phyloP scores from a whole-genome alignment of 2,113 vertebrate species.

The Perca flavescens region DNA sequence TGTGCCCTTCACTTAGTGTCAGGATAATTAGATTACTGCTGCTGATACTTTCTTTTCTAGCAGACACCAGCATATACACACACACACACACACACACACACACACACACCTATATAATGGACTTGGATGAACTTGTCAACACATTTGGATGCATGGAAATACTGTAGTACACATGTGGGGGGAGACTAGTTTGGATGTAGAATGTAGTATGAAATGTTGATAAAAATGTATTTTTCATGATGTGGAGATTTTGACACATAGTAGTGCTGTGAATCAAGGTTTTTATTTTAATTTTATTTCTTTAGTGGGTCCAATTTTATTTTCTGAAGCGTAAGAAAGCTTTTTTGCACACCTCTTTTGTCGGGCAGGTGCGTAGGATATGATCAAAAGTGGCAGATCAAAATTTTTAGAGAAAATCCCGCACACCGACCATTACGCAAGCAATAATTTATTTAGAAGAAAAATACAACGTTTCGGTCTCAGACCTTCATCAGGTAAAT shows the following conservation, averaged over 20 bases:
- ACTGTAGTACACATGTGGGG: background rate
- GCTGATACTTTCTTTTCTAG: slow-evolving; percentile 57
- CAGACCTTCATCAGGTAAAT: too few relatives aligned
- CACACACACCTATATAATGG: background rate
- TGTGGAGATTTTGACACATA: background rate
- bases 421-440: too few relatives aligned
- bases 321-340: background rate
- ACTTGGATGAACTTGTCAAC: background rate
- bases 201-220: background rate
- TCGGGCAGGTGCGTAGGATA: too few relatives aligned
- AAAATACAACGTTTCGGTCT: too few relatives aligned
- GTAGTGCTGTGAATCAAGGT: background rate
- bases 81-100: background rate
- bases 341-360: too few relatives aligned
- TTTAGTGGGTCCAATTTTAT: background rate
- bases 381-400: too few relatives aligned
- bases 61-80: slow-evolving; percentile 14
- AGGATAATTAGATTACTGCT: slow-evolving; percentile 78
- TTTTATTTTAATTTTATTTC: background rate
- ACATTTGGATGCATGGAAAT: background rate
- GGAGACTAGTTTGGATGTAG: background rate
- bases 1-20: slow-evolving; percentile 76
- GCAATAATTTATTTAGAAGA: too few relatives aligned
- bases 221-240: background rate
- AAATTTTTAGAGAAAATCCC: too few relatives aligned